Base-by-base conservation (phyloP, 2,888 invertebrate genomes). In the Acleris literana region DNA sequence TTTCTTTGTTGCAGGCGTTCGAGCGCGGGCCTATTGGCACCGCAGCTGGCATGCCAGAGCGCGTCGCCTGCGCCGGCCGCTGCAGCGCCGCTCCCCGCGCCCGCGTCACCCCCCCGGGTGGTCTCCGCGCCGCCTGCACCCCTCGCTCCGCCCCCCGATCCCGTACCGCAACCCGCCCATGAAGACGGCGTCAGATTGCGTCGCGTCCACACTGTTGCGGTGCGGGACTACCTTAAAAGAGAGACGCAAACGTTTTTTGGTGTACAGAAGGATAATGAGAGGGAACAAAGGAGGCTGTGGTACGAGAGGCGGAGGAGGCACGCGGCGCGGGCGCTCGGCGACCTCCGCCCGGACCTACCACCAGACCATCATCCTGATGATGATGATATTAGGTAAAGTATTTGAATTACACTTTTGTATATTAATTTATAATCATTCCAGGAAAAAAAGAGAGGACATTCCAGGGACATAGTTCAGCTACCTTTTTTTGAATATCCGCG, bases 221-320 rank as follows among this genome's bases (percentile, higher is more conserved):
- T 92, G 56, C 82, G 92, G 71, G 90, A 95, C 81, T 96, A 95
- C 85, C 94, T 97, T 80, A 96, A 95, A 82, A 94, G 95, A 74
- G 96, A 97, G 84, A 96, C 97, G 65, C 96, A 96, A 64, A 96
- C 95, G 74, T 97, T 97, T 89, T 97, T 97, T 84, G 97, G 97
- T 20, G 95, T 97, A 66, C 96, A 96, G 79, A 96, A 96, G 78
- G 95, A 95, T 75, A 95, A 95, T 74, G 96, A 96, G 83, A 94
- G 94, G 76, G 94, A 95, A 79, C 95, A 96, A 87, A 94, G 94
- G 82, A 93, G 95, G 80, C 87, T 95, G 82, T 97, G 97, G 97
- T 92, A 95, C 78, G 96, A 97, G 81, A 93, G 97, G 82, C 93
- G 97, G 83, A 94, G 95, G 84, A 92, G 97, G 76, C 94, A 96